Evolutionary conservation across 1,140 invertebrate species (phyloP).

Genomic region (Papilio dardanus): DNA sequence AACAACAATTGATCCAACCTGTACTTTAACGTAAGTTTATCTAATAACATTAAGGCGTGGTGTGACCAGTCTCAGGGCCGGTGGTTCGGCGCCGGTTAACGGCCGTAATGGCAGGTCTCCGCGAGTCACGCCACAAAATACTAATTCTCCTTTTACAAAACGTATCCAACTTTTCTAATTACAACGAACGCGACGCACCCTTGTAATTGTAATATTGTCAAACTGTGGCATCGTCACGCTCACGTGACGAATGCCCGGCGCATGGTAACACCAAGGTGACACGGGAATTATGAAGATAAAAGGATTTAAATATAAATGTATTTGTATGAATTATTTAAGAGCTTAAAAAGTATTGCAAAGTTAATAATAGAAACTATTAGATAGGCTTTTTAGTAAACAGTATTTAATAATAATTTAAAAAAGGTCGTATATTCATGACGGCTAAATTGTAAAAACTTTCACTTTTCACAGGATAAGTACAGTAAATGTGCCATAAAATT

Average conservation of each 20-base stretch:
- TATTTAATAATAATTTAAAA: too few species aligned
- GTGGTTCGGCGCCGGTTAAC: conserved; percentile 55
- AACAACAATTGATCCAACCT: neutral
- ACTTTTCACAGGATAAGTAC: neutral
- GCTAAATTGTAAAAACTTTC: neutral
- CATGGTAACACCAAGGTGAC: neutral
- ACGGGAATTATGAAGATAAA: neutral
- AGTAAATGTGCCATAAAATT: neutral
- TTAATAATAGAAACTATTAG: neutral
- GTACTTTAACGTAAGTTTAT: conserved; percentile 31
- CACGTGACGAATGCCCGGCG: neutral
- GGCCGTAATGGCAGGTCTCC: conserved; percentile 61
- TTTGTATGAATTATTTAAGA: neutral
- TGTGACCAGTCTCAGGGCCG: conserved; percentile 37
- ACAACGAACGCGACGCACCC: conserved; percentile 65
- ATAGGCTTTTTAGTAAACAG: too few species aligned
- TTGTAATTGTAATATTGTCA: conserved; percentile 64
- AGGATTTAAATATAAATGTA: neutral
- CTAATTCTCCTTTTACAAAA: conserved; percentile 73
- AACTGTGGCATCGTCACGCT: conserved; percentile 48
- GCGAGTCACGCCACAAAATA: conserved; percentile 70
- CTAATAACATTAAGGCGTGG: neutral
- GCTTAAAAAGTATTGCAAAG: neutral
- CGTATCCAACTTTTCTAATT: conserved; percentile 76
- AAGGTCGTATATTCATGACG: too few species aligned